Conservation (phyloP, 2,888 invertebrate species). For the Eupithecia dodoneata region DNA sequence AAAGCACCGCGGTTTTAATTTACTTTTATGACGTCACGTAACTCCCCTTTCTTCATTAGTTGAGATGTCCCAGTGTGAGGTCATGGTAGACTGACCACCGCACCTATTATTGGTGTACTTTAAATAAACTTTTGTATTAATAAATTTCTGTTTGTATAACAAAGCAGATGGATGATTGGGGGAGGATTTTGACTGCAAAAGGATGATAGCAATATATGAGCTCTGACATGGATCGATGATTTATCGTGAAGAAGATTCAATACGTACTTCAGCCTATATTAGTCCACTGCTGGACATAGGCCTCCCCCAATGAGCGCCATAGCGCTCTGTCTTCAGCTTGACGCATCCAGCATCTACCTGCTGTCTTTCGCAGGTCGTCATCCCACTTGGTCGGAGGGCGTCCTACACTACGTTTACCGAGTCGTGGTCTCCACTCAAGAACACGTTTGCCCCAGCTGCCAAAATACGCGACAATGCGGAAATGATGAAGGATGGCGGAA, state of each 20-base stretch:
- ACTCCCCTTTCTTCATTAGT: slow-evolving; percentile 5
- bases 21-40: slow-evolving; percentile 4
- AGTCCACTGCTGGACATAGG: too few relatives aligned
- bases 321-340: too few relatives aligned
- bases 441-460: too few relatives aligned
- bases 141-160: neutral
- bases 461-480: too few relatives aligned
- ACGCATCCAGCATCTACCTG: too few relatives aligned
- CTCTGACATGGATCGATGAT: neutral
- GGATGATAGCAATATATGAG: neutral
- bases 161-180: neutral
- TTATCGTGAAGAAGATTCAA: neutral
- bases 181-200: neutral
- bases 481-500: too few relatives aligned
- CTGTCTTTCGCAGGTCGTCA: too few relatives aligned
- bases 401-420: too few relatives aligned
- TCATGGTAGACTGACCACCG: slow-evolving; percentile 3
- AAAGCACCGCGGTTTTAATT: slow-evolving; percentile 2
- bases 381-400: too few relatives aligned
- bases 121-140: neutral
- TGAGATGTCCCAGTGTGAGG: slow-evolving; percentile 7
- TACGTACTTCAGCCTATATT: too few relatives aligned
- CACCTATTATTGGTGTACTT: neutral
- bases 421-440: too few relatives aligned
- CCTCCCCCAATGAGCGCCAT: too few relatives aligned